phyloP scores from a whole-genome alignment of 2,888 invertebrate species.

The Muschampia plurimacula region DNA sequence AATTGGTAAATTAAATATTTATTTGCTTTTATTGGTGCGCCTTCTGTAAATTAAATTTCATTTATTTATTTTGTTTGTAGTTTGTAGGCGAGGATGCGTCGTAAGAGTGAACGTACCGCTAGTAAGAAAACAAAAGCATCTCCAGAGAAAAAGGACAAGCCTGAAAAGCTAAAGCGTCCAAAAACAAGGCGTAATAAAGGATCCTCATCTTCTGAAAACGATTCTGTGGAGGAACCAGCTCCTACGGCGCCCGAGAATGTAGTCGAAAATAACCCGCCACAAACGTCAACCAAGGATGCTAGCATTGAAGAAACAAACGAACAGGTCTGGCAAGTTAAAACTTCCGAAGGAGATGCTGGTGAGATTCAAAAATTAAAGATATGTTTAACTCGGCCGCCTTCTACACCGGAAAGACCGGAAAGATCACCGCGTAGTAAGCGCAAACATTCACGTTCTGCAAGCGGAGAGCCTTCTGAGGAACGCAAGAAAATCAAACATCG shows the following conservation, averaged over 20 bases:
- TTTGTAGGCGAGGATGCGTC: conserved; percentile 86
- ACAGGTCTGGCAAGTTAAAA: conserved; percentile 84
- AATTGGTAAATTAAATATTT: conserved; percentile 21
- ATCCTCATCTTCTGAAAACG: conserved; percentile 84
- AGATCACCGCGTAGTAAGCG: conserved; percentile 81
- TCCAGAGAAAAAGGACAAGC: conserved; percentile 87
- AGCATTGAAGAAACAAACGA: conserved; percentile 72
- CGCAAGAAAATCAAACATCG: conserved; percentile 77
- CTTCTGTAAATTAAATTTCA: not conserved
- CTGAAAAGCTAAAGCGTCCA: conserved; percentile 83
- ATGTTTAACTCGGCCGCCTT: conserved; percentile 86
- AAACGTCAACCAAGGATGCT: conserved; percentile 62
- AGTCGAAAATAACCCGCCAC: conserved; percentile 59
- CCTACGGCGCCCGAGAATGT: conserved; percentile 21
- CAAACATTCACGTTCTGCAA: conserved; percentile 80
- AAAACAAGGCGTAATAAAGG: conserved; percentile 85
- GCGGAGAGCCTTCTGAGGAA: conserved; percentile 79
- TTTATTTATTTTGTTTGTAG: not conserved
- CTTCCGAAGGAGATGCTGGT: conserved; percentile 78
- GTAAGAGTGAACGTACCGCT: conserved; percentile 90
- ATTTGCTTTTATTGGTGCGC: conserved; percentile 42
- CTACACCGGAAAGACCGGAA: conserved; percentile 82
- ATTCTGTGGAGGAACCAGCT: conserved; percentile 69
- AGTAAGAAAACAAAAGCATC: conserved; percentile 88
- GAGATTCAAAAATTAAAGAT: conserved; percentile 88